Evolutionary conservation across 2,888 invertebrate genomes (phyloP).

Genomic region (Teinopalpus imperialis): DNA sequence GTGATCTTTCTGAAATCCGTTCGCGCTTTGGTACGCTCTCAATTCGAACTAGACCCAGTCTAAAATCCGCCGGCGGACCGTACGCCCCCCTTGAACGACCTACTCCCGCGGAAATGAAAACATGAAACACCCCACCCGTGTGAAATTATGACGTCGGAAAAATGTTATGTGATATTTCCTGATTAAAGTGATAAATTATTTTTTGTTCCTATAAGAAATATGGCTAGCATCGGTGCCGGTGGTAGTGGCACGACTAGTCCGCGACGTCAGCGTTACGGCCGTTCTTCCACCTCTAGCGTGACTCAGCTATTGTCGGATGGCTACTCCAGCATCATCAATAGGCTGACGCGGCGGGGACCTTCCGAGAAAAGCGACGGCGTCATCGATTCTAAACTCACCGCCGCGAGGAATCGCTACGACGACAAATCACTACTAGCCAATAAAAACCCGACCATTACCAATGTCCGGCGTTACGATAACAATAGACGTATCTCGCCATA

Average conservation of each 20-base stretch:
- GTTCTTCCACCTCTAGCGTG: slow-evolving; percentile 90
- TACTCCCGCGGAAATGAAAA: slow-evolving; percentile 34
- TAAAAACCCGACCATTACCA: slow-evolving; percentile 61
- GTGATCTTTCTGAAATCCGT: slow-evolving; percentile 78
- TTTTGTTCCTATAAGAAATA: slow-evolving; percentile 38
- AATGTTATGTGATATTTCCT: slow-evolving; percentile 62
- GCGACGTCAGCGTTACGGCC: slow-evolving; percentile 87
- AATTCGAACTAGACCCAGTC: slow-evolving; percentile 68
- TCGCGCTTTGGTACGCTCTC: slow-evolving; percentile 70
- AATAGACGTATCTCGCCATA: slow-evolving; percentile 69
- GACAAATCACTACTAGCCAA: slow-evolving; percentile 62
- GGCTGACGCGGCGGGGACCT: slow-evolving; percentile 89
- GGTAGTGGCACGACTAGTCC: slow-evolving; percentile 69
- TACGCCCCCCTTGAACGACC: slow-evolving; percentile 39
- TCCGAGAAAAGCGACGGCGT: slow-evolving; percentile 84
- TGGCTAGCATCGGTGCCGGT: slow-evolving; percentile 65
- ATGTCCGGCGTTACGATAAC: slow-evolving; percentile 70
- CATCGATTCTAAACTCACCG: slow-evolving; percentile 55
- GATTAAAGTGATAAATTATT: slow-evolving; percentile 52
- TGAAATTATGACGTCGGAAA: slow-evolving; percentile 58
- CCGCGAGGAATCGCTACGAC: slow-evolving; percentile 63
- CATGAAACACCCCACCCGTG: slow-evolving; percentile 34
- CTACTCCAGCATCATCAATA: slow-evolving; percentile 91
- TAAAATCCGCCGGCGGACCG: slow-evolving; percentile 55
- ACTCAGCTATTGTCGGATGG: slow-evolving; percentile 93